These are phyloP conservation scores for Danaus chrysippus DNA, from an alignment of 2,888 invertebrate genomes.

Conservation along the genomic window DNA sequence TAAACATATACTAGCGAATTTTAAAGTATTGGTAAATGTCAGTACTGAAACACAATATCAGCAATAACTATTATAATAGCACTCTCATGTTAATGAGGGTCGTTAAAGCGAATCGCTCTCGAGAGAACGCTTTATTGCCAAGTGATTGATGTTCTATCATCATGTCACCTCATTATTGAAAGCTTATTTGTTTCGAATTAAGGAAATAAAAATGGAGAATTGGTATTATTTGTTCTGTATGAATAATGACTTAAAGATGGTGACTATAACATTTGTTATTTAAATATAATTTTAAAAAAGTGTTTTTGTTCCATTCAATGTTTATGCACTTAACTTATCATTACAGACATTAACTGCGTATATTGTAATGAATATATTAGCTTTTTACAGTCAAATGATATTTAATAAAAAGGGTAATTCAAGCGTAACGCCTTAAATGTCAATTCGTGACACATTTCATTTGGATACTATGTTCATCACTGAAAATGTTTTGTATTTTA, in stretches of 20 bases:
- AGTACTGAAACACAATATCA: slow-evolving; percentile 10
- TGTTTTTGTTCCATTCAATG: too few species aligned
- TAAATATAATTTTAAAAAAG: too few species aligned
- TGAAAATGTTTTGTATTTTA: slow-evolving; percentile 2
- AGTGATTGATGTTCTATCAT: slow-evolving; percentile 29
- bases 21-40: slow-evolving; percentile 9
- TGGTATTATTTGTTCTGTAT: too few species aligned
- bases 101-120: slow-evolving; percentile 30
- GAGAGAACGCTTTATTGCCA: slow-evolving; percentile 25
- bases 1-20: slow-evolving; percentile 6
- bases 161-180: slow-evolving; percentile 24
- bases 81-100: too few species aligned
- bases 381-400: slow-evolving; percentile 19
- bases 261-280: too few species aligned
- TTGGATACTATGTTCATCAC: not conserved
- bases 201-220: not conserved
- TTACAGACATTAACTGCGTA: too few species aligned
- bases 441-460: slow-evolving; percentile 15
- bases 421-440: slow-evolving; percentile 28
- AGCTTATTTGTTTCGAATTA: slow-evolving; percentile 1
- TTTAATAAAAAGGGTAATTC: slow-evolving; percentile 27
- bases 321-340: too few species aligned
- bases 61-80: slow-evolving; percentile 30
- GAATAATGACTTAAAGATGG: too few species aligned
- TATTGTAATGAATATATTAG: not conserved